Evolutionary conservation across 2,888 invertebrate genomes (phyloP).

Genomic region (Pharmacophagus antenor): DNA sequence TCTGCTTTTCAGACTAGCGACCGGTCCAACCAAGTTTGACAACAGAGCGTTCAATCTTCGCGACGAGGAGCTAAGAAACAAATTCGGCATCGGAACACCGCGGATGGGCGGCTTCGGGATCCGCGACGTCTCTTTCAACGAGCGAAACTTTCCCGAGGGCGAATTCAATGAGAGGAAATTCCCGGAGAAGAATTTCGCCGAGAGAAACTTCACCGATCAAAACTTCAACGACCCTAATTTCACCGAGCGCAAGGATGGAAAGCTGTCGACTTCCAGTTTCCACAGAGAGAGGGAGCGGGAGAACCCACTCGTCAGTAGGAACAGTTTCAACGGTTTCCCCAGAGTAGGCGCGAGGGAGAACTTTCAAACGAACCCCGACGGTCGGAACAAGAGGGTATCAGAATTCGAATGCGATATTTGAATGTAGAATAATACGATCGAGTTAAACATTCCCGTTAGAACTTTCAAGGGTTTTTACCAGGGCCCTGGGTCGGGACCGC

Average conservation of each 20-base stretch:
- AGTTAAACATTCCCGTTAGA: slow-evolving; percentile 11
- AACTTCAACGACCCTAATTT: slow-evolving; percentile 52
- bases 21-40: slow-evolving; percentile 63
- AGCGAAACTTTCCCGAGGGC: slow-evolving; percentile 66
- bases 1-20: slow-evolving; percentile 54
- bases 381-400: slow-evolving; percentile 79
- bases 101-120: slow-evolving; percentile 77
- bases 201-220: slow-evolving; percentile 58
- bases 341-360: slow-evolving; percentile 65
- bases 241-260: slow-evolving; percentile 67
- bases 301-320: slow-evolving; percentile 72
- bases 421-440: background rate
- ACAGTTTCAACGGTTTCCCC: slow-evolving; percentile 76
- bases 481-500: slow-evolving; percentile 6
- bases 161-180: slow-evolving; percentile 70
- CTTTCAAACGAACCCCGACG: slow-evolving; percentile 70
- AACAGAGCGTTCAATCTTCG: slow-evolving; percentile 69
- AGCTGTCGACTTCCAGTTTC: slow-evolving; percentile 74
- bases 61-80: slow-evolving; percentile 68
- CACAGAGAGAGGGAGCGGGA: slow-evolving; percentile 69
- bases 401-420: slow-evolving; percentile 84
- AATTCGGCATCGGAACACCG: slow-evolving; percentile 70
- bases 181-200: slow-evolving; percentile 61
- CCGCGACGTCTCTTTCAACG: slow-evolving; percentile 69
- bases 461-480: background rate